Percentiles rank a stretch among this genome's conserved stretches.
These are phyloP conservation scores for Asbolus verrucosus DNA, from an alignment of 1,140 invertebrate species.

Conservation along the genomic window DNA sequence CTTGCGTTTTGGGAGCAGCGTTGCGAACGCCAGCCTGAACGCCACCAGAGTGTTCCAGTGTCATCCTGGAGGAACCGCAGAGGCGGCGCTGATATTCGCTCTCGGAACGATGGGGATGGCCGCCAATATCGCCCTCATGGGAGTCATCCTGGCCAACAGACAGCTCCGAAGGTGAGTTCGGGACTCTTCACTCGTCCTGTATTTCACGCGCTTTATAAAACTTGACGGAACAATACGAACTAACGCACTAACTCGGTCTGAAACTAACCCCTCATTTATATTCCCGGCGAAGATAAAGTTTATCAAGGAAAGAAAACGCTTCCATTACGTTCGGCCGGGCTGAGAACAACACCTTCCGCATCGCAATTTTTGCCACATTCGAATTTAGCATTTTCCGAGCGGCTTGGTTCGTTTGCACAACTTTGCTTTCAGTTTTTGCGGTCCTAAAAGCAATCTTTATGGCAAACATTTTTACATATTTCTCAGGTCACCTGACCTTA, in stretches of 20 bases:
- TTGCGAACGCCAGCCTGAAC: conserved; percentile 74
- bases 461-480: too few species aligned
- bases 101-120: conserved; percentile 84
- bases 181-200: not conserved
- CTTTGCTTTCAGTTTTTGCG: too few species aligned
- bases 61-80: conserved; percentile 82
- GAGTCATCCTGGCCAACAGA: conserved; percentile 80
- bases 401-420: too few species aligned
- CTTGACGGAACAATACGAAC: not conserved
- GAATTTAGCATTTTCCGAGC: too few species aligned
- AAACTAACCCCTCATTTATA: conserved; percentile 3
- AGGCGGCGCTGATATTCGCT: conserved; percentile 82
- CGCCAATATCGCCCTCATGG: conserved; percentile 85
- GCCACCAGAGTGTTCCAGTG: conserved; percentile 79
- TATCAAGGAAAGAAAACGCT: conserved; percentile 3
- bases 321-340: not conserved
- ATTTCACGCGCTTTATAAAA: conserved; percentile 21
- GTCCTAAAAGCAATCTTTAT: too few species aligned
- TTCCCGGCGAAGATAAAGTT: conserved; percentile 10
- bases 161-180: conserved; percentile 77
- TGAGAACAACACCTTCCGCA: too few species aligned
- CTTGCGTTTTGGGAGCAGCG: conserved; percentile 76
- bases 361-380: too few species aligned
- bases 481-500: too few species aligned
- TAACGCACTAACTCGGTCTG: not conserved